phyloP scores from a whole-genome alignment of 2,113 vertebrate genomes.

The Phyllostomus discolor region DNA sequence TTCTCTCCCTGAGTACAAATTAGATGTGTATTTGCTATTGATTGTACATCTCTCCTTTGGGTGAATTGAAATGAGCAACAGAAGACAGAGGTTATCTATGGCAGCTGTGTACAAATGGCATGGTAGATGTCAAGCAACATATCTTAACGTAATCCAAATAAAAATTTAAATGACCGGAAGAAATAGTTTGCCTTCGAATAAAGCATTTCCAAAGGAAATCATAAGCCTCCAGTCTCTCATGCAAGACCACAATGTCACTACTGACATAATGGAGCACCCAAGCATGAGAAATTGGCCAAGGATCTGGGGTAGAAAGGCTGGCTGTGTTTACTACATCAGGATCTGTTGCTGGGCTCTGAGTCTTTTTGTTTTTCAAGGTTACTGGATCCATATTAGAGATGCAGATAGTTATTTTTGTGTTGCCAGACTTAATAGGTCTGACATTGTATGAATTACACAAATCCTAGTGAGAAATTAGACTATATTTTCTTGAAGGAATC shows the following conservation, averaged over 20 bases:
- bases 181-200: slow-evolving; percentile 25
- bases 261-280: background rate
- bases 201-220: background rate
- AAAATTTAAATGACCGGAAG: slow-evolving; percentile 32
- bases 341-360: background rate
- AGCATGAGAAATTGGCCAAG: background rate
- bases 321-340: background rate
- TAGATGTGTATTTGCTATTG: background rate
- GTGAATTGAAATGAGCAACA: slow-evolving; percentile 20
- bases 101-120: slow-evolving; percentile 26
- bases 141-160: slow-evolving; percentile 32
- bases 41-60: background rate
- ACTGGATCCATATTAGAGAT: background rate
- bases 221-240: background rate
- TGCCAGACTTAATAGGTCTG: background rate
- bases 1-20: background rate
- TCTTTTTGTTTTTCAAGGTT: slow-evolving; percentile 25
- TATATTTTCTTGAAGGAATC: background rate
- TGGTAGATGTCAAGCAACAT: slow-evolving; percentile 26
- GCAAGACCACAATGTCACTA: background rate
- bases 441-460: background rate
- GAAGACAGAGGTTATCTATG: background rate
- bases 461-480: slow-evolving; percentile 32
- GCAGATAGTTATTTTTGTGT: background rate
- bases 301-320: background rate